Evolutionary conservation across 2,797 vertebrate species (phyloP).

Genomic region (Florisuga fusca): DNA sequence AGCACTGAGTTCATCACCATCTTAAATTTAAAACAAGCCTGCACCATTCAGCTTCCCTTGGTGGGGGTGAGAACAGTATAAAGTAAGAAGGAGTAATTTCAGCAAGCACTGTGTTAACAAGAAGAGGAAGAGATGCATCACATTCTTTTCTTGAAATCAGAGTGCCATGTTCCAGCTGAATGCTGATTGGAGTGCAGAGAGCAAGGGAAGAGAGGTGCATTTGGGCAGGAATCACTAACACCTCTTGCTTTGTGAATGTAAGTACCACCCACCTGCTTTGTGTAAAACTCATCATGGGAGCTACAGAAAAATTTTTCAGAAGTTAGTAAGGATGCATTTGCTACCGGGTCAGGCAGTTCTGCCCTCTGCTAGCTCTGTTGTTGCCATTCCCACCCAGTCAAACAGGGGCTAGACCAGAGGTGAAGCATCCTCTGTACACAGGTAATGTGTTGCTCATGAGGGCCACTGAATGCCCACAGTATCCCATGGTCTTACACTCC

Average conservation of each 20-base stretch:
- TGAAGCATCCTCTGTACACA: neutral
- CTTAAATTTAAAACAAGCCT: neutral
- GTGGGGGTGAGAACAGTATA: neutral
- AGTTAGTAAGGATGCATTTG: neutral
- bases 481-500: neutral
- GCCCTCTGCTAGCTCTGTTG: neutral
- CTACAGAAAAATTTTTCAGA: slow-evolving; percentile 44
- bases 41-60: slow-evolving; percentile 6
- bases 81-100: slow-evolving; percentile 34
- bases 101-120: slow-evolving; percentile 16
- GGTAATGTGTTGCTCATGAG: neutral
- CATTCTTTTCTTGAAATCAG: slow-evolving; percentile 20
- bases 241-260: slow-evolving; percentile 4
- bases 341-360: neutral
- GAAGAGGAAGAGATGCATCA: neutral
- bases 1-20: neutral
- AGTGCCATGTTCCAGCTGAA: neutral
- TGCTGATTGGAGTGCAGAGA: slow-evolving; percentile 23
- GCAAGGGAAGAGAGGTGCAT: neutral
- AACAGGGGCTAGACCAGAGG: neutral
- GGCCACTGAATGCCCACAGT: neutral
- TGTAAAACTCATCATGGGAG: neutral
- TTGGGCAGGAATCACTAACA: neutral
- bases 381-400: neutral
- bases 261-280: slow-evolving; percentile 43